Percentiles rank a stretch among this genome's conserved stretches.
Conservation (phyloP, 2,888 invertebrate species). For the Athetis lepigone region DNA sequence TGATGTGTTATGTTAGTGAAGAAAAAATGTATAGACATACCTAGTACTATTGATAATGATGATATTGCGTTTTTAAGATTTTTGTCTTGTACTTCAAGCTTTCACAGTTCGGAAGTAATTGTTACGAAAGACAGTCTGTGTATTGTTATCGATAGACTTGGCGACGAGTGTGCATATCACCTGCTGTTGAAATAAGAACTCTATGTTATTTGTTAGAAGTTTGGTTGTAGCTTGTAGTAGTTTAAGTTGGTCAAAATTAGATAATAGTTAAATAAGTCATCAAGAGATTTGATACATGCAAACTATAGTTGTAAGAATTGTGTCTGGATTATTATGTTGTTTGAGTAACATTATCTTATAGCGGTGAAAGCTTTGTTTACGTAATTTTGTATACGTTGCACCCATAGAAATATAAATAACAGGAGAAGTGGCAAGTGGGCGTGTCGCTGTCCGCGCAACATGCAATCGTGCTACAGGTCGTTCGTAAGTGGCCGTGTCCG, state of each 20-base stretch:
- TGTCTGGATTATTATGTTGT: constrained; percentile 20
- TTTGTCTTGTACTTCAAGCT: constrained; percentile 26
- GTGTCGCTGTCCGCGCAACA: too few relatives aligned
- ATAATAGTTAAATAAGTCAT: constrained; percentile 44
- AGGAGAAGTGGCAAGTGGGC: too few relatives aligned
- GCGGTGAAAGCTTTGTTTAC: constrained; percentile 36
- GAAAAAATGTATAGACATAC: constrained; percentile 10
- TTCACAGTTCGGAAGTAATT: constrained; percentile 51
- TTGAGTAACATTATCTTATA: constrained; percentile 15
- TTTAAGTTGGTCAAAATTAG: constrained; percentile 35
- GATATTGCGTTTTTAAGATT: constrained; percentile 34
- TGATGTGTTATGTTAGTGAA: constrained; percentile 34
- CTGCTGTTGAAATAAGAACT: not conserved
- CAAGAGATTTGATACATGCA: constrained; percentile 33
- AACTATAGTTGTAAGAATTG: constrained; percentile 20
- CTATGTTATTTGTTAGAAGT: accelerated
- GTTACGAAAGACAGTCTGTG: constrained; percentile 41
- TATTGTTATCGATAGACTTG: constrained; percentile 39
- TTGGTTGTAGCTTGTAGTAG: not conserved
- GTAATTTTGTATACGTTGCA: not conserved
- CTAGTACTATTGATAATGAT: constrained; percentile 13
- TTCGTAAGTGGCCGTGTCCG: too few relatives aligned
- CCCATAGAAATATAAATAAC: too few relatives aligned
- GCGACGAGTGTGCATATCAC: not conserved
- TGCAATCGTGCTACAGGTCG: too few relatives aligned